These are phyloP conservation scores for Laothoe populi DNA, from an alignment of 2,888 invertebrate genomes.

Conservation along the genomic window DNA sequence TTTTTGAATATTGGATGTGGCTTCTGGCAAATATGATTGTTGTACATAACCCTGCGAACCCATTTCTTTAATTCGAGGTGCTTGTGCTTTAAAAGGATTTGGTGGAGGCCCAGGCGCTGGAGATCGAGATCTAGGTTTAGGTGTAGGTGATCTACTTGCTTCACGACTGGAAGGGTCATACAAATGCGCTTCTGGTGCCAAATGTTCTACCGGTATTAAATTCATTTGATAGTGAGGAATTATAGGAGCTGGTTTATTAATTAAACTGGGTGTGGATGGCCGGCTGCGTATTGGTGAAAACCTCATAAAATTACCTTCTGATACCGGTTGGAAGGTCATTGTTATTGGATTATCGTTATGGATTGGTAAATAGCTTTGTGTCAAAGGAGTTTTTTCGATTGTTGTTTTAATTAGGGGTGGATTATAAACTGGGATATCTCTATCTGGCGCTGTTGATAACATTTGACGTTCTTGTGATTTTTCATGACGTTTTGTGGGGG, in stretches of 20 bases:
- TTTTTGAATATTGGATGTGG: constrained; percentile 65
- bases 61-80: constrained; percentile 85
- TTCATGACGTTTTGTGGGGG: constrained; percentile 61
- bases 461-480: constrained; percentile 57
- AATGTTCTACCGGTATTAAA: constrained; percentile 88
- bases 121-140: constrained; percentile 86
- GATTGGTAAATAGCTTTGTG: constrained; percentile 50
- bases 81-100: constrained; percentile 87
- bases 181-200: constrained; percentile 84
- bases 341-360: constrained; percentile 82
- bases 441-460: not conserved
- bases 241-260: constrained; percentile 89
- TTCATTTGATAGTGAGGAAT: constrained; percentile 93
- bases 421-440: constrained; percentile 39
- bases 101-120: constrained; percentile 90
- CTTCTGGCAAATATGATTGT: constrained; percentile 65
- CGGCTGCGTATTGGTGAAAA: constrained; percentile 83
- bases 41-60: constrained; percentile 67
- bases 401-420: constrained; percentile 51
- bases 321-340: constrained; percentile 87
- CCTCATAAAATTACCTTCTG: constrained; percentile 81
- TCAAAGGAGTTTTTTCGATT: constrained; percentile 44
- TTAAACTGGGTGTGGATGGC: constrained; percentile 88
- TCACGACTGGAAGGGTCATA: constrained; percentile 86
- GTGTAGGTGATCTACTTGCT: constrained; percentile 87